A percentile compares a stretch with the other conserved stretches of the same genome.
phyloP scores from a whole-genome alignment of 2,888 invertebrate genomes.

The Hyppa rectilinea region DNA sequence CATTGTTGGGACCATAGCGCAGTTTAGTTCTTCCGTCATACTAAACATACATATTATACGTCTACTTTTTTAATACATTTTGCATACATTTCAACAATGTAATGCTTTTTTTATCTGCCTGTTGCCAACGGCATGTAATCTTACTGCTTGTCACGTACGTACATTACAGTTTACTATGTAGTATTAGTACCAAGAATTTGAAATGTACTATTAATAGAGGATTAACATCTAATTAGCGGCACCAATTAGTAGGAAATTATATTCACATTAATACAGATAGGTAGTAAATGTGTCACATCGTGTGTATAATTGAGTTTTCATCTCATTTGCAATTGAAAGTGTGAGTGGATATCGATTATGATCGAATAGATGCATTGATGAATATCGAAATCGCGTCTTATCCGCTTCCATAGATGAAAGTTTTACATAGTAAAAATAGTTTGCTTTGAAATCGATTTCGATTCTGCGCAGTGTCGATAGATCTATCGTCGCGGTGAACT shows the following conservation, averaged over 20 bases:
- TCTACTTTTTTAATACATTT: slow-evolving; percentile 34
- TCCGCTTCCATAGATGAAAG: not conserved
- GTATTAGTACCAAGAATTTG: slow-evolving; percentile 11
- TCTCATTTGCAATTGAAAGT: slow-evolving; percentile 11
- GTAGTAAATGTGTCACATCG: slow-evolving; percentile 28
- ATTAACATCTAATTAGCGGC: slow-evolving; percentile 40
- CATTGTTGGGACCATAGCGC: slow-evolving; percentile 77
- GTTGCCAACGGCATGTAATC: slow-evolving; percentile 17
- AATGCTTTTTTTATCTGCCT: slow-evolving; percentile 22
- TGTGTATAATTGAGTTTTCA: slow-evolving; percentile 28
- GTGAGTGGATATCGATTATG: slow-evolving; percentile 4
- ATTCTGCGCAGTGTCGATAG: too few relatives aligned
- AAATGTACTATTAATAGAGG: slow-evolving; percentile 31
- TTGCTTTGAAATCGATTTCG: not conserved
- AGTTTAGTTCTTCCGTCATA: slow-evolving; percentile 68
- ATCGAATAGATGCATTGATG: not conserved
- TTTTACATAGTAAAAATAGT: not conserved
- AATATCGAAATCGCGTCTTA: not conserved
- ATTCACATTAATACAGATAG: slow-evolving; percentile 27
- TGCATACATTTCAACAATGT: slow-evolving; percentile 36
- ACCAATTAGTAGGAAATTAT: slow-evolving; percentile 45
- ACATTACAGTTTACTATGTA: slow-evolving; percentile 5
- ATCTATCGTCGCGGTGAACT: too few relatives aligned
- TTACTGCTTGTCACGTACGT: slow-evolving; percentile 7
- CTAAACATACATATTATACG: slow-evolving; percentile 21